Evolutionary conservation across 2,113 vertebrate genomes (phyloP).

Genomic region (Pygathrix nemaeus): DNA sequence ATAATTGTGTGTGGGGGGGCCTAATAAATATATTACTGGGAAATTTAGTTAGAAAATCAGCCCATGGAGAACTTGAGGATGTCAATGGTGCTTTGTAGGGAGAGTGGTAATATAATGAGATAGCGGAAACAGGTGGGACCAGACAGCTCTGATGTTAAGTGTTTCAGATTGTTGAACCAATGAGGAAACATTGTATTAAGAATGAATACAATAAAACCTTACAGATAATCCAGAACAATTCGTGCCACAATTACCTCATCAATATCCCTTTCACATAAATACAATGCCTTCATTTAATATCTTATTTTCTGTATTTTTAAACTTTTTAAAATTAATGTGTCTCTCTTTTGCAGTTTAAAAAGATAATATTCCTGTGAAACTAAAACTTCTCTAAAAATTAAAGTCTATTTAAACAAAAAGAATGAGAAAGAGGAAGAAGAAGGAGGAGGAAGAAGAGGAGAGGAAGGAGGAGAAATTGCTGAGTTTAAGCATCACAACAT

Average conservation of each 20-base stretch:
- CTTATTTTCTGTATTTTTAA: neutral
- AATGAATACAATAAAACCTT: neutral
- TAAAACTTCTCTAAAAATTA: neutral
- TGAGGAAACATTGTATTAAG: neutral
- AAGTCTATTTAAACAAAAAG: neutral
- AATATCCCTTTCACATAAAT: neutral
- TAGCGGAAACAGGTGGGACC: neutral
- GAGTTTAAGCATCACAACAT: neutral
- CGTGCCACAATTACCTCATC: neutral
- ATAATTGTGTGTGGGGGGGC: neutral
- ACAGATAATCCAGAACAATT: neutral
- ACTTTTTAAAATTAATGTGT: neutral
- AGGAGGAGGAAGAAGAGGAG: neutral
- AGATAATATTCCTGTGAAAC: neutral
- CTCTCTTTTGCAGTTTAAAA: constrained; percentile 30
- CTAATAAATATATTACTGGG: constrained; percentile 16
- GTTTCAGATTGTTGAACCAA: neutral
- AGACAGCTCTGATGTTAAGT: neutral
- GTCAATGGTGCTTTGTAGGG: neutral
- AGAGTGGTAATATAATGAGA: constrained; percentile 24
- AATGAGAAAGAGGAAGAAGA: neutral
- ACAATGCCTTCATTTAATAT: neutral
- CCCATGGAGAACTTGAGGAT: neutral
- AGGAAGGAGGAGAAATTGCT: neutral
- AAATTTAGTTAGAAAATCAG: constrained; percentile 54